These are phyloP conservation scores for Myrmecophaga tridactyla DNA, from an alignment of 2,113 vertebrate genomes.

Conservation along the genomic window DNA sequence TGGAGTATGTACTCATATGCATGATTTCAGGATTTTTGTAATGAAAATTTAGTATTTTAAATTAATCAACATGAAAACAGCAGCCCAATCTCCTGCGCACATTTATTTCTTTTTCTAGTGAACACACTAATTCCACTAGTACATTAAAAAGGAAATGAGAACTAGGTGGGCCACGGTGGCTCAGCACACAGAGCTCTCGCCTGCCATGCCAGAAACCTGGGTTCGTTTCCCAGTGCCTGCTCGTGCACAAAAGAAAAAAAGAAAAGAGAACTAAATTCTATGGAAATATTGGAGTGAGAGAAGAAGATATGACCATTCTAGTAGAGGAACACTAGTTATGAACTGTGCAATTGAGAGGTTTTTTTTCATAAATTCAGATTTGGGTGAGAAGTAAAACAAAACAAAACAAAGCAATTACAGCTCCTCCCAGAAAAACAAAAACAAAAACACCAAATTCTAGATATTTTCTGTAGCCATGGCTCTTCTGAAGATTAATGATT, in stretches of 20 bases:
- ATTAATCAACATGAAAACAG: background rate
- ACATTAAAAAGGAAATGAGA: background rate
- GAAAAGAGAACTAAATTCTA: background rate
- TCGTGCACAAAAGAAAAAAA: background rate
- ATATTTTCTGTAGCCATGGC: background rate
- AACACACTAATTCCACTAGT: background rate
- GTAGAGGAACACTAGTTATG: background rate
- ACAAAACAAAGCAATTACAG: background rate
- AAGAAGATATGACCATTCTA: background rate
- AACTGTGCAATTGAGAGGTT: background rate
- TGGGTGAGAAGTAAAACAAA: background rate
- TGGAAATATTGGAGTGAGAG: background rate
- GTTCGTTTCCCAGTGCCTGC: too few relatives aligned
- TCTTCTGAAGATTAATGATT: background rate
- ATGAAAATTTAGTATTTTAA: background rate
- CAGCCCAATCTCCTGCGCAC: background rate
- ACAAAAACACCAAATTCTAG: background rate
- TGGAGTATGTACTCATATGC: background rate
- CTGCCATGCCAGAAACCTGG: too few relatives aligned
- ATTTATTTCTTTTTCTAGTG: background rate
- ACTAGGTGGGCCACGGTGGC: too few relatives aligned
- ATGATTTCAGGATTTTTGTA: background rate
- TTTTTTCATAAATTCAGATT: background rate
- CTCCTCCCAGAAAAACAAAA: background rate
- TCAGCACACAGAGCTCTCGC: too few relatives aligned